These are phyloP conservation scores for Acanthurus leucopareius DNA, from an alignment of 2,797 vertebrate genomes.

Conservation along the genomic window DNA sequence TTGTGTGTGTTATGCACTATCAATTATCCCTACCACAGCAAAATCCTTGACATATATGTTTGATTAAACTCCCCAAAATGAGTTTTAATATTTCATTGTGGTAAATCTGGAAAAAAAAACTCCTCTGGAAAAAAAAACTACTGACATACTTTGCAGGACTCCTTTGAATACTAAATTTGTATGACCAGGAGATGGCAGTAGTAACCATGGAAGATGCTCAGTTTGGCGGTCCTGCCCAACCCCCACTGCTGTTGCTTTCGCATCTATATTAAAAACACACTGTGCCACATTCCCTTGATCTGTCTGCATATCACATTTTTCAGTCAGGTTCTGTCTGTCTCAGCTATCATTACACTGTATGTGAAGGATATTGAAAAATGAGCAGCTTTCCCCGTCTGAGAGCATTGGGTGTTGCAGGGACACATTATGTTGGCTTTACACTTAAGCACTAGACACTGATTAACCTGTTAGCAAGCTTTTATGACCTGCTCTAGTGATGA, in stretches of 20 bases:
- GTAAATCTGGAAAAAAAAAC: background rate
- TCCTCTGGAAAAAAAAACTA: too few species aligned
- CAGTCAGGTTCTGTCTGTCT: constrained; percentile 6
- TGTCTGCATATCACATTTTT: constrained; percentile 23
- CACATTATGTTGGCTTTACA: constrained; percentile 58
- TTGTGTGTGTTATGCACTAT: too few species aligned
- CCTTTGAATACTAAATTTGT: constrained; percentile 12
- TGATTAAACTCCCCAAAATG: background rate
- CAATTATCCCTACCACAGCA: too few species aligned
- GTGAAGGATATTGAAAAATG: constrained; percentile 19
- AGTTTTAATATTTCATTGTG: constrained; percentile 1
- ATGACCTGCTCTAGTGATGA: constrained; percentile 61
- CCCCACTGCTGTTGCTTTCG: constrained; percentile 25
- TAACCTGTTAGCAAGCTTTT: constrained; percentile 73
- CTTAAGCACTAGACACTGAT: constrained; percentile 71
- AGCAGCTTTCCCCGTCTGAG: constrained; percentile 50
- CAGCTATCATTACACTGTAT: background rate
- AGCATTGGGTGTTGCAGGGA: constrained; percentile 40
- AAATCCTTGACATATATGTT: background rate
- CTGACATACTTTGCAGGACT: background rate
- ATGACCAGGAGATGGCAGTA: constrained; percentile 85
- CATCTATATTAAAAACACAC: constrained; percentile 39
- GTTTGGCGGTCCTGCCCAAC: constrained; percentile 16
- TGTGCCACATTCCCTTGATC: constrained; percentile 26
- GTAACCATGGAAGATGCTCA: constrained; percentile 63